Percentiles rank a stretch among this genome's conserved stretches.
These are phyloP conservation scores for Macrosiphum euphorbiae DNA, from an alignment of 2,888 invertebrate species.

Conservation along the genomic window DNA sequence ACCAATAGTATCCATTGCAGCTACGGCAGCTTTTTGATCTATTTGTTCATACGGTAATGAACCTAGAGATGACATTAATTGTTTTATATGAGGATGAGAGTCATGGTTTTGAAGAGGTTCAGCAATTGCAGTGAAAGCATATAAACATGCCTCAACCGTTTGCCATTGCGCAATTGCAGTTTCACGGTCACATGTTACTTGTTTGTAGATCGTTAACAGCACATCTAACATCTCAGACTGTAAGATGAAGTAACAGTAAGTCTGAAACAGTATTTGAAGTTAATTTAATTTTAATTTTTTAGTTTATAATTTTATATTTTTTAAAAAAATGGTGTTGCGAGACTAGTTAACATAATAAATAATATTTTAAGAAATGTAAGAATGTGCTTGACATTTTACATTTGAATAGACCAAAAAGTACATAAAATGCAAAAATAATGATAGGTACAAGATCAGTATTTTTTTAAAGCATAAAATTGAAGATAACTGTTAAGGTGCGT, in stretches of 20 bases:
- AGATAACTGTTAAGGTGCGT: background rate
- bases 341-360: background rate
- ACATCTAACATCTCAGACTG: slow-evolving; percentile 80
- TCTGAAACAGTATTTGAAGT: slow-evolving; percentile 71
- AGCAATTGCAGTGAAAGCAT: slow-evolving; percentile 77
- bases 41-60: slow-evolving; percentile 77
- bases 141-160: slow-evolving; percentile 78
- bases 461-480: background rate
- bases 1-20: slow-evolving; percentile 84
- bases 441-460: background rate
- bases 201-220: slow-evolving; percentile 77
- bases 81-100: slow-evolving; percentile 58
- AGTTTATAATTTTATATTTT: no score
- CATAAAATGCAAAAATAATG: background rate
- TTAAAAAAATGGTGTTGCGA: background rate
- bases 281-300: background rate
- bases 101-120: slow-evolving; percentile 69
- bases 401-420: background rate
- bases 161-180: slow-evolving; percentile 70
- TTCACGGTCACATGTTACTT: slow-evolving; percentile 70
- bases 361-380: background rate
- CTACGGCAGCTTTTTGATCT: slow-evolving; percentile 77
- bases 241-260: slow-evolving; percentile 89
- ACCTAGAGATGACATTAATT: slow-evolving; percentile 70
- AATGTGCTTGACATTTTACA: background rate